A percentile compares a stretch with the other conserved stretches of the same genome.
These are phyloP conservation scores for Lasioglossum figueresi DNA, from an alignment of 2,888 invertebrate species.

Conservation along the genomic window DNA sequence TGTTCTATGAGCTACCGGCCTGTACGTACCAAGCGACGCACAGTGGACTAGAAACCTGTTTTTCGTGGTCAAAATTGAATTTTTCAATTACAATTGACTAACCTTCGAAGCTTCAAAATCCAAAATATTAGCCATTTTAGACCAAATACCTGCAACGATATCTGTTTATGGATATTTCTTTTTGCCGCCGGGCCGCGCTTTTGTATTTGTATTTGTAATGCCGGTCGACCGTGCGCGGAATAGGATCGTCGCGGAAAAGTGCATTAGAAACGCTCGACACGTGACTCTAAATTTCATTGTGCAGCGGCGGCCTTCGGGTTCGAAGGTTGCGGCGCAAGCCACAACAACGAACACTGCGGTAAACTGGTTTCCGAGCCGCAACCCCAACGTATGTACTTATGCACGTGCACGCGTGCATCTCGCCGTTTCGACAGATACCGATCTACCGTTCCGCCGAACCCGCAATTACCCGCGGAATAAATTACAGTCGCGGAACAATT, in stretches of 20 bases:
- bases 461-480: neutral
- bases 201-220: neutral
- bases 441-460: neutral
- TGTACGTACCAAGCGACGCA: neutral
- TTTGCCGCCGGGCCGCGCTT: neutral
- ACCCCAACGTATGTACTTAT: constrained; percentile 32
- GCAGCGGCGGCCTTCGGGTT: constrained; percentile 35
- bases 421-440: neutral
- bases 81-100: neutral
- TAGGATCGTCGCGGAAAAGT: constrained; percentile 19
- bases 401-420: neutral
- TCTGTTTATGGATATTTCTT: neutral
- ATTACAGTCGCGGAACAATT: neutral
- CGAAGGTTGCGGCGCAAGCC: constrained; percentile 42
- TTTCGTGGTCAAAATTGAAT: neutral
- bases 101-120: too few species aligned
- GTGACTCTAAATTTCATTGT: constrained; percentile 46
- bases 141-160: neutral
- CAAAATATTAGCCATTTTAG: too few species aligned
- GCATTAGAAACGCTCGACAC: constrained; percentile 9
- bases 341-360: constrained; percentile 45
- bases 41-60: neutral
- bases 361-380: constrained; percentile 30
- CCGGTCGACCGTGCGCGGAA: neutral
- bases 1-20: neutral